These are phyloP conservation scores for Pterocles gutturalis DNA, from an alignment of 2,113 vertebrate species.

Conservation along the genomic window DNA sequence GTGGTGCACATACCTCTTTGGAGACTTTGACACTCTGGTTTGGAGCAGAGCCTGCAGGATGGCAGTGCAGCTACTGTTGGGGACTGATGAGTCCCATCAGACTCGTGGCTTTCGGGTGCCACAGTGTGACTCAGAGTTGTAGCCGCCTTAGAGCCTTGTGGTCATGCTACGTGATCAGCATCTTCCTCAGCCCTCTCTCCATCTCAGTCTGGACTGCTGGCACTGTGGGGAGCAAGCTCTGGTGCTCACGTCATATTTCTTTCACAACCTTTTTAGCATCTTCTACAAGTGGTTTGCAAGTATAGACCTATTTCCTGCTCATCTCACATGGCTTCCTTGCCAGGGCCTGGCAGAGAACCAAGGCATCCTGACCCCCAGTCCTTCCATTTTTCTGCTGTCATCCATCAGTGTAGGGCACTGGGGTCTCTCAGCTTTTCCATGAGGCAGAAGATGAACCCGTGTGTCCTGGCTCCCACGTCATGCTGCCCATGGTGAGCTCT, in stretches of 20 bases:
- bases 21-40: not conserved
- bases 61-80: not conserved
- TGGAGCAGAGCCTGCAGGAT: not conserved
- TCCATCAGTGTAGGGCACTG: not conserved
- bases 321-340: not conserved
- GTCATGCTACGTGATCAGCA: not conserved
- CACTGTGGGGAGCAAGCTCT: not conserved
- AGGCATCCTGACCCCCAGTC: not conserved
- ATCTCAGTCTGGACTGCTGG: not conserved
- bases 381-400: not conserved
- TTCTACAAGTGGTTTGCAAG: not conserved
- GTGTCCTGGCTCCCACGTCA: not conserved
- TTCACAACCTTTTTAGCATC: not conserved
- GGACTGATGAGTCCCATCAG: not conserved
- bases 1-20: not conserved
- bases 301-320: not conserved
- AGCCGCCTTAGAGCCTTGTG: not conserved
- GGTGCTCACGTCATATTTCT: not conserved
- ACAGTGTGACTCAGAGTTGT: not conserved
- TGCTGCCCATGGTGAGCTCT: not conserved
- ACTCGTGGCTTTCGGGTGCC: not conserved
- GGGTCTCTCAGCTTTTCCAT: not conserved
- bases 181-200: not conserved
- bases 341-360: not conserved
- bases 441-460: not conserved